Base-by-base conservation (phyloP, 2,113 vertebrate genomes). In the Ibidorhyncha struthersii region DNA sequence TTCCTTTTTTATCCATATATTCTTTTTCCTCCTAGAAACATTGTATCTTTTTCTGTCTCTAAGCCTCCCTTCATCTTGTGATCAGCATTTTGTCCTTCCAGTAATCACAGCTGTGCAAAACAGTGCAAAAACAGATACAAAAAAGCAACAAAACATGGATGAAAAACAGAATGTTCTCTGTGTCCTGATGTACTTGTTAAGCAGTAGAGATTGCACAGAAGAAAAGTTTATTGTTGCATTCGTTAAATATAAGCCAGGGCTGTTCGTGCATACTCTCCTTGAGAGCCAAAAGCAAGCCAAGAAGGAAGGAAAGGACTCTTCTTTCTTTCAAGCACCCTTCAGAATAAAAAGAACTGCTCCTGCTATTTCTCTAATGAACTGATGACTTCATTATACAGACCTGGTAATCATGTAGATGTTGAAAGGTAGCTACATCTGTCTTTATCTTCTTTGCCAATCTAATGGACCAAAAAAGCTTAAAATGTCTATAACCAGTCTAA, bases 111-210 rank as follows among this genome's bases (percentile, higher is more conserved):
- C 74, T 82, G 41, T 88, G 74, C 82, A 43, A 97, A 94, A 73
- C 52, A 89, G 71, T 36, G 55, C n/a, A 89, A 92, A 82, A 95
- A 71, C 82, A 91, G 65, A 73, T 34, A 93, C 13, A 91, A 82
- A 95, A 84, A 81, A 89, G 52, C 87, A 92, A 47, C 19, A 61
- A 34, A 94, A 86, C 53, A 77, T 21, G 40, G 40, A 88, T 90
- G 74, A 89, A 95, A 97, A 94, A 30, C 91, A 96, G 34, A 96
- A 94, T 80, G 89, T 93, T 96, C 93, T 82, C 86, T 87, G 9
- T 86, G 65, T 77, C 34, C 81, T 82, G 40, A 91, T 82, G 45
- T 82, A 86, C 36, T 94, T 92, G 74, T 86, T 94, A 90, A 93
- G 53, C 73, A 25, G n/a, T 32, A 89, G 59, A 85, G 49, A 82